A percentile compares a stretch with the other conserved stretches of the same genome.
Evolutionary conservation across 1,140 invertebrate species (phyloP).

Genomic region (Maconellicoccus hirsutus): DNA sequence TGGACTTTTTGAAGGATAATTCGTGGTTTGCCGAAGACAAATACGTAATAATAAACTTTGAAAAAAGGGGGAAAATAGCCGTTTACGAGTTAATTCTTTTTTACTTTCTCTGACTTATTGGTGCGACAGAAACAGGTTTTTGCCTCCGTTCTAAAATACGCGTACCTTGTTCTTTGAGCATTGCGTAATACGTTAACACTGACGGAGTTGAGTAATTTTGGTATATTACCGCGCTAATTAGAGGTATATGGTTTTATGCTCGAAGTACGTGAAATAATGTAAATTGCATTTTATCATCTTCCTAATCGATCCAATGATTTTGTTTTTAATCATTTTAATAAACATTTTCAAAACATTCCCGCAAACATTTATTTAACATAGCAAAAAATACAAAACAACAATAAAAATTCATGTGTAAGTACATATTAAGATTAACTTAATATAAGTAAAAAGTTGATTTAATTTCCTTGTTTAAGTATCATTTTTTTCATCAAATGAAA

Average conservation of each 20-base stretch:
- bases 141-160: conserved; percentile 7
- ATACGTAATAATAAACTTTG: not conserved
- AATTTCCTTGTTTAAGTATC: too few species aligned
- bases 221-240: conserved; percentile 13
- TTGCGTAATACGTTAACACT: not conserved
- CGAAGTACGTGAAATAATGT: not conserved
- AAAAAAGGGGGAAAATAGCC: conserved; percentile 5
- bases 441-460: too few species aligned
- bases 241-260: conserved; percentile 14
- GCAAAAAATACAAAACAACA: too few species aligned
- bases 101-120: conserved; percentile 20
- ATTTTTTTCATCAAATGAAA: too few species aligned
- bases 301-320: not conserved
- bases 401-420: too few species aligned
- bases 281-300: conserved; percentile 8
- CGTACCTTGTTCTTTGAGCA: conserved; percentile 6
- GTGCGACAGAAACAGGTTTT: conserved; percentile 9
- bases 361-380: too few species aligned
- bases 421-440: too few species aligned
- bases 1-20: conserved; percentile 17
- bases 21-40: not conserved
- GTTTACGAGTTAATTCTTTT: not conserved
- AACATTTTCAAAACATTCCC: too few species aligned
- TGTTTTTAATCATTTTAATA: too few species aligned
- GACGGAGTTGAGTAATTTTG: conserved; percentile 19